These are phyloP conservation scores for Anoplopoma fimbria DNA, from an alignment of 2,113 vertebrate species.

Conservation along the genomic window DNA sequence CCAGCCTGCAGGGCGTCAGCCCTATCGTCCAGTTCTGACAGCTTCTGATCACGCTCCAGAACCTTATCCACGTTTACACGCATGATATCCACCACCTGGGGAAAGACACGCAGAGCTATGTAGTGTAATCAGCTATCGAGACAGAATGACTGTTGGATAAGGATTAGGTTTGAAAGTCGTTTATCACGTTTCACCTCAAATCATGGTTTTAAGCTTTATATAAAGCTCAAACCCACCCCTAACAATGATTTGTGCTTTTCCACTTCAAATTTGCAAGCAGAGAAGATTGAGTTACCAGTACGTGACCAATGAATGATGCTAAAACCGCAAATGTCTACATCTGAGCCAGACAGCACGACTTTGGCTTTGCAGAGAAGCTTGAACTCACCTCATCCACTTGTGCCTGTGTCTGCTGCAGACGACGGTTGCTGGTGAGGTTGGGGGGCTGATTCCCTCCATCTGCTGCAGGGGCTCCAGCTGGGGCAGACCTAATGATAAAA, in stretches of 20 bases:
- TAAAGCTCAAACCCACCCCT: background rate
- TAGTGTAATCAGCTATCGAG: background rate
- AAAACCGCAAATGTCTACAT: background rate
- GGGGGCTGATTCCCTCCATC: constrained; percentile 84
- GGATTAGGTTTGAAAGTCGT: background rate
- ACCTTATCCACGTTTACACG: constrained; percentile 98
- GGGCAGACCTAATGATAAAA: constrained; percentile 86
- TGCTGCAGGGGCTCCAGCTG: constrained; percentile 84
- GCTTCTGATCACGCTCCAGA: constrained; percentile 96
- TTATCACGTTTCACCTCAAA: background rate
- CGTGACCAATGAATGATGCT: background rate
- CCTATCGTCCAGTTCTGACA: constrained; percentile 90
- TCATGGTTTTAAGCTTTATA: background rate
- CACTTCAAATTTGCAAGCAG: background rate
- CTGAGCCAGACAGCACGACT: background rate
- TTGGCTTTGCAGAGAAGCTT: background rate
- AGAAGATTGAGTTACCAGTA: background rate
- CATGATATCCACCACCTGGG: constrained; percentile 97
- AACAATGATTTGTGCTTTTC: background rate
- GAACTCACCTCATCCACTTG: constrained; percentile 90
- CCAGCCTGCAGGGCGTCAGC: constrained; percentile 87
- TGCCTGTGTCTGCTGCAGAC: constrained; percentile 94
- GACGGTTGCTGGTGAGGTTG: constrained; percentile 90
- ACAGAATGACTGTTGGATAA: constrained; percentile 4
- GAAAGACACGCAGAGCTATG: constrained; percentile 6